Conservation (phyloP, 2,797 vertebrate genomes). For the Varecia variegata region DNA sequence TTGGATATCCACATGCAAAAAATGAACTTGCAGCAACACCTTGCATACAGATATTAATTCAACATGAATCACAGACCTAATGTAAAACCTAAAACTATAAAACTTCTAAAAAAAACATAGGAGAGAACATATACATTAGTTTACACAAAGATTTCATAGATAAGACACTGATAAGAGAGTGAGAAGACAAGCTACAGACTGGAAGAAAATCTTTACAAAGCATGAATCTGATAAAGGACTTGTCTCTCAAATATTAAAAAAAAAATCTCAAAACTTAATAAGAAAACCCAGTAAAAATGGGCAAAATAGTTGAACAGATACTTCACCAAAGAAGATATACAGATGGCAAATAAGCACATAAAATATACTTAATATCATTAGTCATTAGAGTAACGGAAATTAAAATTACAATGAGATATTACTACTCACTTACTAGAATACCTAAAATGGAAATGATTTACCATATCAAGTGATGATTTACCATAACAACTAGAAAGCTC, state of each 20-base stretch:
- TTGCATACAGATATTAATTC: background rate
- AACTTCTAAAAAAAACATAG: background rate
- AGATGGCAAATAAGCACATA: background rate
- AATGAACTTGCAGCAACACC: background rate
- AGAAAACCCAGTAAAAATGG: background rate
- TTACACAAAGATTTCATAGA: background rate
- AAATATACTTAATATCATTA: background rate
- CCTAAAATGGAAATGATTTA: background rate
- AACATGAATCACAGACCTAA: background rate
- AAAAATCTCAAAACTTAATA: background rate
- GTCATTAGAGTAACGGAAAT: background rate
- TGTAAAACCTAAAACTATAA: background rate
- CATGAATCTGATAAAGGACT: background rate
- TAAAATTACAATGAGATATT: background rate
- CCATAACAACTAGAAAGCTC: background rate
- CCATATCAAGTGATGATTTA: background rate
- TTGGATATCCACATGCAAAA: background rate
- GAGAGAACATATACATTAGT: background rate
- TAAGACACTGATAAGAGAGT: background rate
- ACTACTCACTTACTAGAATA: background rate
- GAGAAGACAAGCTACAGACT: background rate
- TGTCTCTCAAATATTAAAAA: background rate
- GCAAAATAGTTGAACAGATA: background rate
- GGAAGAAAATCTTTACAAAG: background rate
- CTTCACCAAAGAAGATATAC: background rate